Conservation (phyloP, 2,888 invertebrate genomes). For the Gibbula magus region DNA sequence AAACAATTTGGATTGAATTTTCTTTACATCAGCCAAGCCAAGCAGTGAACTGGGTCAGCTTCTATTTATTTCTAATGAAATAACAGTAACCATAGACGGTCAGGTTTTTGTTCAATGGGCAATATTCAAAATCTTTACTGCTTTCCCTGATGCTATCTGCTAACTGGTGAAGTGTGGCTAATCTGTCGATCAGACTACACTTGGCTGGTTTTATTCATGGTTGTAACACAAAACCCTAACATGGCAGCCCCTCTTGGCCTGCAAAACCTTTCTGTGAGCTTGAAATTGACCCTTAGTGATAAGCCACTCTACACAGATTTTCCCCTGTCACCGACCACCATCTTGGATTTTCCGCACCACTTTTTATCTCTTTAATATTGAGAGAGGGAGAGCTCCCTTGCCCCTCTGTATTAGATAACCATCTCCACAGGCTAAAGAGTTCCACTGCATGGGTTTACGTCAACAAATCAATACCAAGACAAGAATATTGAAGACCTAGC, state of each 20-base stretch:
- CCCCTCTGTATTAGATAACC: constrained; percentile 25
- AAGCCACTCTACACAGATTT: constrained; percentile 12
- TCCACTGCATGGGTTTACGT: constrained; percentile 19
- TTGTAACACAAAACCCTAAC: constrained; percentile 12
- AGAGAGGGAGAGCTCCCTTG: constrained; percentile 8
- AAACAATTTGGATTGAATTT: not conserved
- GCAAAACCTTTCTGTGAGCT: not conserved
- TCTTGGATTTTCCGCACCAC: constrained; percentile 18
- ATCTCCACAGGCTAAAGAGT: constrained; percentile 25
- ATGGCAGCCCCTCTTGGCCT: not conserved
- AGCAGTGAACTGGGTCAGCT: not conserved
- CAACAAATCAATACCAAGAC: constrained; percentile 24
- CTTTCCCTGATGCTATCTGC: constrained; percentile 15
- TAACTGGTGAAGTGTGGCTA: constrained; percentile 4
- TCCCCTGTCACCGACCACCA: constrained; percentile 12
- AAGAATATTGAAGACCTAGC: constrained; percentile 23
- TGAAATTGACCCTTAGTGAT: constrained; percentile 19
- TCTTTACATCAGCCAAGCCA: not conserved
- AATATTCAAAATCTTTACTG: constrained; percentile 21
- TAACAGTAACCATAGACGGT: not conserved
- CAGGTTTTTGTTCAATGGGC: constrained; percentile 13
- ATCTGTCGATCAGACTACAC: not conserved
- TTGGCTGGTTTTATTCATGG: constrained; percentile 13
- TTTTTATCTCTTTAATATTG: constrained; percentile 23
- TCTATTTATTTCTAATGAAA: not conserved